Evolutionary conservation across 2,113 vertebrate genomes (phyloP).

Genomic region (Neopipo cinnamomea): DNA sequence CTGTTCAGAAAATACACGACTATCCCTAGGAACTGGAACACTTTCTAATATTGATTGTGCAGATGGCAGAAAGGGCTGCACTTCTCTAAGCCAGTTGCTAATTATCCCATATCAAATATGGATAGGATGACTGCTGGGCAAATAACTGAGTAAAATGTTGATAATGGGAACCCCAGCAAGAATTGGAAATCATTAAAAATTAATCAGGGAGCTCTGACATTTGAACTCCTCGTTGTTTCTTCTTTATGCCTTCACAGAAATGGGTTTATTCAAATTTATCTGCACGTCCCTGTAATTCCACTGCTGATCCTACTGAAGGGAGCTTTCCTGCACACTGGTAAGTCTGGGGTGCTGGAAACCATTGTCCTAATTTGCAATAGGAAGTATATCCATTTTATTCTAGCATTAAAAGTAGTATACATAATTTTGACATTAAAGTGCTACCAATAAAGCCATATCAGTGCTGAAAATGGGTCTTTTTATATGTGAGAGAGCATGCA

Average conservation of each 20-base stretch:
- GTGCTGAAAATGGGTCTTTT: neutral
- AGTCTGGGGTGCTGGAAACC: neutral
- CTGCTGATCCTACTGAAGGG: neutral
- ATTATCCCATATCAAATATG: conserved; percentile 51
- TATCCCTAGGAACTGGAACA: neutral
- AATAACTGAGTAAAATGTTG: conserved; percentile 25
- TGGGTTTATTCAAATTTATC: neutral
- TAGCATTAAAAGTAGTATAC: neutral
- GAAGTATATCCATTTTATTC: neutral
- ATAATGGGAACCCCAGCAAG: neutral
- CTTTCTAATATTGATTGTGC: conserved; percentile 8
- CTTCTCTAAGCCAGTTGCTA: conserved; percentile 34
- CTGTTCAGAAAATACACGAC: neutral
- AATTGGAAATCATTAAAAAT: conserved; percentile 38
- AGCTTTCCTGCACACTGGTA: neutral
- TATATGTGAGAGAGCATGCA: neutral
- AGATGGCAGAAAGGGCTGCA: neutral
- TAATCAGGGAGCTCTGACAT: neutral
- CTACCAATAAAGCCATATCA: neutral
- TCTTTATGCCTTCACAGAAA: neutral
- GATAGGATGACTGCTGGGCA: conserved; percentile 11
- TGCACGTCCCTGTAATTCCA: neutral
- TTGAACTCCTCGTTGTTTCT: neutral
- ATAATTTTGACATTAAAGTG: neutral
- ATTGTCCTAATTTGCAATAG: neutral